phyloP scores from a whole-genome alignment of 2,113 vertebrate genomes.

The Tricholaema leucomelas region DNA sequence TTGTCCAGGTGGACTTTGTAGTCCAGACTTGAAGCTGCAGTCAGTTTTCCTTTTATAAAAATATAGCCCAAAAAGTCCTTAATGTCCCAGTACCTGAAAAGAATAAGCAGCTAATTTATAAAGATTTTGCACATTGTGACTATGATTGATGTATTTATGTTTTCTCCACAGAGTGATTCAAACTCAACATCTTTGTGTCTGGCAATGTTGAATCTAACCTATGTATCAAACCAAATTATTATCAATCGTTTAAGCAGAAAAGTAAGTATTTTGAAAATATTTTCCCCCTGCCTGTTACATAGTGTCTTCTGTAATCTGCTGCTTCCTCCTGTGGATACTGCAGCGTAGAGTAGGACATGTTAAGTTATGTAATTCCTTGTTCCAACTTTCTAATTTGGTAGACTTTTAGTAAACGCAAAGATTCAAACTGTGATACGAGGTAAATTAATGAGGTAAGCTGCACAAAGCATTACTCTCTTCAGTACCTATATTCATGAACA shows the following conservation, averaged over 20 bases:
- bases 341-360: not conserved
- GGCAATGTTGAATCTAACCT: slow-evolving; percentile 87
- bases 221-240: slow-evolving; percentile 83
- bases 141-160: not conserved
- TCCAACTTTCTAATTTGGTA: not conserved
- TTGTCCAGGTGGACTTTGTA: not conserved
- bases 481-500: not conserved
- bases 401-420: not conserved
- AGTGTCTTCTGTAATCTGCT: not conserved
- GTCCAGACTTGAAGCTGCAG: not conserved
- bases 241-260: slow-evolving; percentile 88
- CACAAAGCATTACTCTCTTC: not conserved
- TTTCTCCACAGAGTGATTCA: slow-evolving; percentile 74
- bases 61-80: not conserved
- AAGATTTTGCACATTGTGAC: not conserved
- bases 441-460: not conserved
- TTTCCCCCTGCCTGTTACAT: not conserved
- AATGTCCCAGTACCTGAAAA: not conserved
- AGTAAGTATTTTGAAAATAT: slow-evolving; percentile 69
- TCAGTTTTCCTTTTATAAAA: not conserved
- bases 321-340: not conserved
- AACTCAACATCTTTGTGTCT: slow-evolving; percentile 88
- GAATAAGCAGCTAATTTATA: not conserved
- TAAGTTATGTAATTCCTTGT: not conserved
- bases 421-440: not conserved